Percentiles rank a stretch among this genome's conserved stretches.
Evolutionary conservation across 2,113 vertebrate species (phyloP).

Genomic region (Cichladusa arquata): DNA sequence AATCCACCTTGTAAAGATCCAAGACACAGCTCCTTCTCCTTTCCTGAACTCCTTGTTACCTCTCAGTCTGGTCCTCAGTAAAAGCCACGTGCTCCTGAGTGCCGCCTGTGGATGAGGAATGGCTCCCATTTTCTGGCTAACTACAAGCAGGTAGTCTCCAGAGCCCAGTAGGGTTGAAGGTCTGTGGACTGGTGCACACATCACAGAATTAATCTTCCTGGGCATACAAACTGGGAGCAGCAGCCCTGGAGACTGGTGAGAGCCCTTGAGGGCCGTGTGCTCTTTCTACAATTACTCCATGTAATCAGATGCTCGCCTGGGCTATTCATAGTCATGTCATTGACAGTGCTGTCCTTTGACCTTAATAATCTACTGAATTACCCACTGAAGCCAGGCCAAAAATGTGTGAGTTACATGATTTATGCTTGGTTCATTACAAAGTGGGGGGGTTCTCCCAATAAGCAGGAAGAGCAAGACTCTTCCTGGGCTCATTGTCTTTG

Average conservation of each 20-base stretch:
- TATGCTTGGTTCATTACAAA: slow-evolving; percentile 43
- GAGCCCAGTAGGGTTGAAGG: neutral
- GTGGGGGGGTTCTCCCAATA: neutral
- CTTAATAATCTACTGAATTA: slow-evolving; percentile 74
- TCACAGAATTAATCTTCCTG: slow-evolving; percentile 22
- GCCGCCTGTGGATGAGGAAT: slow-evolving; percentile 10
- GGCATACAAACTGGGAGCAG: slow-evolving; percentile 1
- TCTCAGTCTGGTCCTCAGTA: neutral
- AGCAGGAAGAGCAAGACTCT: neutral
- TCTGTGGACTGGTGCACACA: neutral
- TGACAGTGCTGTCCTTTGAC: slow-evolving; percentile 62
- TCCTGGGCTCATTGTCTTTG: neutral
- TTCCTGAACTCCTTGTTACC: neutral
- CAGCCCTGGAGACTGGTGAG: neutral
- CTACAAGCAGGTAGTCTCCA: slow-evolving; percentile 10
- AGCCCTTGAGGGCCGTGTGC: slow-evolving; percentile 10
- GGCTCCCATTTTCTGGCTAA: neutral
- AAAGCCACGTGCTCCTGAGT: neutral
- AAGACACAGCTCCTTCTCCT: neutral
- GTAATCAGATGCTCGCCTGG: slow-evolving; percentile 46
- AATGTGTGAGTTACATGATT: slow-evolving; percentile 53
- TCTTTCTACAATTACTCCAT: slow-evolving; percentile 58
- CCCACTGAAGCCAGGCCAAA: slow-evolving; percentile 60
- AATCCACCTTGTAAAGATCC: neutral
- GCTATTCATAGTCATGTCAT: slow-evolving; percentile 67